These are phyloP conservation scores for Bruchidius siliquastri DNA, from an alignment of 2,888 invertebrate genomes.

Conservation along the genomic window DNA sequence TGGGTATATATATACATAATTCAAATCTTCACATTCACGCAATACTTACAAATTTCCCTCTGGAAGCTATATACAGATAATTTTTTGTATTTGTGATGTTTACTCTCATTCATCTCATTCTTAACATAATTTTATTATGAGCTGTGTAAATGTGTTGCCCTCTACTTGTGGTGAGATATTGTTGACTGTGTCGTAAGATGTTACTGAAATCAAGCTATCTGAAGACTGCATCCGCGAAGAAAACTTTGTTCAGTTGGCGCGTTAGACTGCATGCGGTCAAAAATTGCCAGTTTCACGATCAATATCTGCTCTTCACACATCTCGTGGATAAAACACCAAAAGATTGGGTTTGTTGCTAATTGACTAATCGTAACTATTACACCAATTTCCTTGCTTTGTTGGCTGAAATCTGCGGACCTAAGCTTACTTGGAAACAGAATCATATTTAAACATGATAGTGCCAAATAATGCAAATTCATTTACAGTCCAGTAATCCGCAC, in stretches of 20 bases:
- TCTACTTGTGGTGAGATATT: not conserved
- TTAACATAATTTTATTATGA: no score
- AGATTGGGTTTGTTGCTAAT: conserved; percentile 28
- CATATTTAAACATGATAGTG: not conserved
- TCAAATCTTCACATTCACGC: no score
- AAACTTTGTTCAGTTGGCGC: not conserved
- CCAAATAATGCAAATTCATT: no score
- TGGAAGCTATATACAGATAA: no score
- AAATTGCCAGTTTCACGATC: conserved; percentile 21
- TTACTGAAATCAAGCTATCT: not conserved
- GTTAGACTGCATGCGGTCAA: not conserved
- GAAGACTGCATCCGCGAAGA: not conserved
- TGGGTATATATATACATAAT: no score
- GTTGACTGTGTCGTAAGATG: not conserved
- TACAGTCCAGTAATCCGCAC: no score
- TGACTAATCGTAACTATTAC: conserved; percentile 43
- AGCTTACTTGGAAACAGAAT: conserved; percentile 19
- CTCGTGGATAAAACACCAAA: conserved; percentile 39
- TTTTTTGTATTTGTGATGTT: no score
- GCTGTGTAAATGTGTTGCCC: not conserved
- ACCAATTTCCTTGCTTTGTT: conserved; percentile 46
- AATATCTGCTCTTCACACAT: conserved; percentile 29
- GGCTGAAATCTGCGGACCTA: conserved; percentile 48
- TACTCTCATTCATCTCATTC: no score
- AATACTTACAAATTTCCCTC: no score